phyloP scores from a whole-genome alignment of 1,140 invertebrate species.

The Drosophila chauvacae region DNA sequence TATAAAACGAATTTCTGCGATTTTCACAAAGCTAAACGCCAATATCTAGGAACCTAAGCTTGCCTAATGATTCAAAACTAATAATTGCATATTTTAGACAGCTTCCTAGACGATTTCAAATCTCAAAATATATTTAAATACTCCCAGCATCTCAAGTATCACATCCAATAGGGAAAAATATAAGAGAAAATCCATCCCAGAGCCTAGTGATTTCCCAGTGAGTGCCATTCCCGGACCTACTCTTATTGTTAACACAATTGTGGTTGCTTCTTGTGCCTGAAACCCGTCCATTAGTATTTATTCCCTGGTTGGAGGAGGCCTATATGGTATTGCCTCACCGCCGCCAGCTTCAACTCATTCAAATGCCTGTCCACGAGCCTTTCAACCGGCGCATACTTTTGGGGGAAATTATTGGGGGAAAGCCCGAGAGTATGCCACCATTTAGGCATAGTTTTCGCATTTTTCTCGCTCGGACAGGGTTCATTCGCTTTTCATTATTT shows the following conservation, averaged over 20 bases:
- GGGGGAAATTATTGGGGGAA: background rate
- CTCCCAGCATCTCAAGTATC: too few species aligned
- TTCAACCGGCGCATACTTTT: slow-evolving; percentile 12
- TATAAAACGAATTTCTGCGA: too few species aligned
- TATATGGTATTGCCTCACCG: background rate
- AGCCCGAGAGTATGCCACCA: slow-evolving; percentile 16
- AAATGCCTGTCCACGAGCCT: slow-evolving; percentile 17
- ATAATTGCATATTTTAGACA: background rate
- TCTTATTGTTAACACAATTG: slow-evolving; percentile 32
- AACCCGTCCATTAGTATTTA: slow-evolving; percentile 49
- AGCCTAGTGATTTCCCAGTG: background rate
- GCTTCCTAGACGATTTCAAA: too few species aligned
- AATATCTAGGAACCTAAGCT: too few species aligned
- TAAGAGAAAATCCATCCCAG: background rate
- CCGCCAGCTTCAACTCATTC: slow-evolving; percentile 4
- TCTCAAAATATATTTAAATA: too few species aligned
- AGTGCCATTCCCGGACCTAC: background rate
- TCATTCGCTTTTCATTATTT: slow-evolving; percentile 36
- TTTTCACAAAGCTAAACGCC: background rate
- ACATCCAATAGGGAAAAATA: background rate
- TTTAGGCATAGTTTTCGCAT: slow-evolving; percentile 1
- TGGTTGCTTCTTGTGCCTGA: slow-evolving; percentile 47
- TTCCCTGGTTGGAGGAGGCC: slow-evolving; percentile 18
- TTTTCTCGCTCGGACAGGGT: slow-evolving; percentile 3
- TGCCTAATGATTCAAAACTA: too few species aligned